Conservation (phyloP, 2,888 invertebrate species). For the Drosophila silvestris region DNA sequence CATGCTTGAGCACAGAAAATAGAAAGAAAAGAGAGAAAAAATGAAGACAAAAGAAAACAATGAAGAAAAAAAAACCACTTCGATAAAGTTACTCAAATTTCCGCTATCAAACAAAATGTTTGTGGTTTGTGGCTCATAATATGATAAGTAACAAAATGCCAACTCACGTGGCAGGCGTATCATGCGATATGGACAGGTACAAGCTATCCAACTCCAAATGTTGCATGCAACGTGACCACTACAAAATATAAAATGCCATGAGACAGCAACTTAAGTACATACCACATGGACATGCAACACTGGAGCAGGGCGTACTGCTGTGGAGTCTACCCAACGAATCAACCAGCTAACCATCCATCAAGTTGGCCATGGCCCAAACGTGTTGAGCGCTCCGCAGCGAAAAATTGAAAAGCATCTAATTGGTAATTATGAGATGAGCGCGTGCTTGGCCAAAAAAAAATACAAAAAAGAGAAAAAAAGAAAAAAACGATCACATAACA, state of each 20-base stretch:
- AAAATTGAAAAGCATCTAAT: constrained; percentile 79
- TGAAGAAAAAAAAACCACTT: constrained; percentile 2
- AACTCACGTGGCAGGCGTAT: constrained; percentile 55
- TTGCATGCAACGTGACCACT: constrained; percentile 63
- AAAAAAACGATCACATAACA: constrained; percentile 3
- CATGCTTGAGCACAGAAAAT: constrained; percentile 40
- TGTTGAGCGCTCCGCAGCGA: constrained; percentile 66
- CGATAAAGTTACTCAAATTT: constrained; percentile 43
- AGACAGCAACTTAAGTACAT: constrained; percentile 57
- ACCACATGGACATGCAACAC: constrained; percentile 43
- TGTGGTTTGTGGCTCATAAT: constrained; percentile 54
- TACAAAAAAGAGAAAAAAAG: constrained; percentile 25
- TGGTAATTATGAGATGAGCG: constrained; percentile 77
- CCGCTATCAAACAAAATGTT: constrained; percentile 57
- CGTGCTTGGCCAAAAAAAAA: constrained; percentile 66
- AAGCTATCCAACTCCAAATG: constrained; percentile 36
- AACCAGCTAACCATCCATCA: constrained; percentile 57
- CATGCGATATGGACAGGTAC: constrained; percentile 46
- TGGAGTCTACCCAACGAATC: constrained; percentile 29
- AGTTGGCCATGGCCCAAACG: constrained; percentile 56
- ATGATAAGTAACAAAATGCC: constrained; percentile 56
- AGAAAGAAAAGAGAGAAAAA: constrained; percentile 2
- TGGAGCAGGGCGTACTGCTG: constrained; percentile 25
- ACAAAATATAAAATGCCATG: constrained; percentile 44
- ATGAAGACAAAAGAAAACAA: background rate